These are phyloP conservation scores for Neoarius graeffei DNA, from an alignment of 2,113 vertebrate species.

Conservation along the genomic window DNA sequence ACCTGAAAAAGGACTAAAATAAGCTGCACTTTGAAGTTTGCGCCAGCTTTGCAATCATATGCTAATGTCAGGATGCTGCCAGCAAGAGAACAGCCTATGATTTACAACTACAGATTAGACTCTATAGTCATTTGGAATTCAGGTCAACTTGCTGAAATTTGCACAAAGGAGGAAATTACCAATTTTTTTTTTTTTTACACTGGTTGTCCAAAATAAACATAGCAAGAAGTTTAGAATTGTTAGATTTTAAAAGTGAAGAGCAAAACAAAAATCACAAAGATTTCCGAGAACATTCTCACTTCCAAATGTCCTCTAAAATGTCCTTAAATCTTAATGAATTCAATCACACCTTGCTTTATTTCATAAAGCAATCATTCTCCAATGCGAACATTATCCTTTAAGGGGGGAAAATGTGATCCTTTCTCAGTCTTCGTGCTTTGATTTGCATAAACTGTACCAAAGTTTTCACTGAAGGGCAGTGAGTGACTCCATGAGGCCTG, in stretches of 20 bases:
- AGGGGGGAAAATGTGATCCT: neutral
- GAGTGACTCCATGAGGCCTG: slow-evolving; percentile 23
- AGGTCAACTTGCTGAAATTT: slow-evolving; percentile 37
- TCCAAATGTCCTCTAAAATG: slow-evolving; percentile 33
- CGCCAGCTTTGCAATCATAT: slow-evolving; percentile 33
- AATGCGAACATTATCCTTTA: slow-evolving; percentile 37
- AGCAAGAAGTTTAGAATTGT: neutral
- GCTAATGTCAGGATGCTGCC: slow-evolving; percentile 41
- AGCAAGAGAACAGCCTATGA: slow-evolving; percentile 58
- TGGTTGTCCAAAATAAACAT: slow-evolving; percentile 11
- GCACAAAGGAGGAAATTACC: slow-evolving; percentile 33
- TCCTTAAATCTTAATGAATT: slow-evolving; percentile 29
- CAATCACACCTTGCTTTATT: slow-evolving; percentile 17
- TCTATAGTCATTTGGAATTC: neutral
- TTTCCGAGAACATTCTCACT: neutral
- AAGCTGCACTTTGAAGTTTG: neutral
- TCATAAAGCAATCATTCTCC: slow-evolving; percentile 40
- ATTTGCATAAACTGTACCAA: slow-evolving; percentile 42
- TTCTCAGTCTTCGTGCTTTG: slow-evolving; percentile 31
- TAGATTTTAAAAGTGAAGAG: neutral
- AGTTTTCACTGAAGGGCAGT: slow-evolving; percentile 43
- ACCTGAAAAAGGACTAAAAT: slow-evolving; percentile 17
- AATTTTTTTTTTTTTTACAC: neutral
- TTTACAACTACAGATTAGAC: slow-evolving; percentile 51
- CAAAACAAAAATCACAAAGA: neutral